A percentile compares a stretch with the other conserved stretches of the same genome.
Conservation (phyloP, 2,888 invertebrate species). For the Drosophila colorata region DNA sequence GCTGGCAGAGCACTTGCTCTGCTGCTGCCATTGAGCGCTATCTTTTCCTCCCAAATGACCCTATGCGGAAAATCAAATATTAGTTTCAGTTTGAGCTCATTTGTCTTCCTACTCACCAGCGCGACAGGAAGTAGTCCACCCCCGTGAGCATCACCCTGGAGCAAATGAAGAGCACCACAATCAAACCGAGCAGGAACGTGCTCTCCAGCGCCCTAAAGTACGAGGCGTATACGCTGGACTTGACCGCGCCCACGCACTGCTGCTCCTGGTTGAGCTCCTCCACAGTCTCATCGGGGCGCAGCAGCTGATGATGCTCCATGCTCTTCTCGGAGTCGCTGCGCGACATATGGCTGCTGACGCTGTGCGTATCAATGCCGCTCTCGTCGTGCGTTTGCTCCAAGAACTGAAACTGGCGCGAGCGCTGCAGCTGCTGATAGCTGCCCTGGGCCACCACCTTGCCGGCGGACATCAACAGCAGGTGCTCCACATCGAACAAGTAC, state of each 20-base stretch:
- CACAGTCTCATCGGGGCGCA: slow-evolving; percentile 73
- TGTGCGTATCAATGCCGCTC: slow-evolving; percentile 75
- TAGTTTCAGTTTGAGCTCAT: not conserved
- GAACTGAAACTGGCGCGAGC: slow-evolving; percentile 86
- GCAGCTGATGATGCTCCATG: slow-evolving; percentile 71
- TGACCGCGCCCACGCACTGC: slow-evolving; percentile 88
- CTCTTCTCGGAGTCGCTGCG: slow-evolving; percentile 83
- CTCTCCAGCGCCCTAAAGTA: slow-evolving; percentile 88
- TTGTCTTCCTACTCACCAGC: slow-evolving; percentile 86
- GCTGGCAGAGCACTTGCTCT: not conserved
- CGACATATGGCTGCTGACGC: slow-evolving; percentile 74
- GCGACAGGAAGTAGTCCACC: slow-evolving; percentile 91
- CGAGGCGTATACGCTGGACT: slow-evolving; percentile 87
- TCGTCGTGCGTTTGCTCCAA: slow-evolving; percentile 81
- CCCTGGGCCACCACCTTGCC: slow-evolving; percentile 84
- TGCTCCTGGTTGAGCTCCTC: slow-evolving; percentile 86
- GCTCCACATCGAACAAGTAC: slow-evolving; percentile 87
- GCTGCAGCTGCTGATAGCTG: slow-evolving; percentile 85
- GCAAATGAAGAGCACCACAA: slow-evolving; percentile 86
- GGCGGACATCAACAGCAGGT: slow-evolving; percentile 87
- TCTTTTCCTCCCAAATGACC: slow-evolving; percentile 85
- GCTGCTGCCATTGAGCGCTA: slow-evolving; percentile 52
- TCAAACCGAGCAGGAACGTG: slow-evolving; percentile 67
- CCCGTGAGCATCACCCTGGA: slow-evolving; percentile 89
- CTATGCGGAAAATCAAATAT: slow-evolving; percentile 50